These are phyloP conservation scores for Melanostigma gelatinosum DNA, from an alignment of 2,113 vertebrate genomes.

Conservation along the genomic window DNA sequence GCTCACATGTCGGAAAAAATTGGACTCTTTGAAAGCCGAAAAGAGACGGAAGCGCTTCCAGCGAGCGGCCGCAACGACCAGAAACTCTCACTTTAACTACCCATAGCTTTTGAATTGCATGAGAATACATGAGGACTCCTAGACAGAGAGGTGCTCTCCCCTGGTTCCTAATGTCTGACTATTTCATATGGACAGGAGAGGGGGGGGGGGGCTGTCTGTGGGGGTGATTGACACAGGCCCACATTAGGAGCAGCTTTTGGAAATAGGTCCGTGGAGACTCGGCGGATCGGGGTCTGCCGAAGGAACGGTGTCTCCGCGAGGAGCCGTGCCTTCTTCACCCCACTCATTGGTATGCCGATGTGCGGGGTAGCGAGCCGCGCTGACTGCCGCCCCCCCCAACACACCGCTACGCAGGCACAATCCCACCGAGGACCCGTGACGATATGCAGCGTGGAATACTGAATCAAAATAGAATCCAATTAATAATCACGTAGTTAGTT, in stretches of 20 bases:
- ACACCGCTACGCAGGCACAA: slow-evolving; percentile 91
- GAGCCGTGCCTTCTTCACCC: slow-evolving; percentile 98
- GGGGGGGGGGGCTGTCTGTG: slow-evolving; percentile 85
- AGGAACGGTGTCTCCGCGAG: slow-evolving; percentile 89
- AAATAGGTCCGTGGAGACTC: slow-evolving; percentile 95
- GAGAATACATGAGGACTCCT: slow-evolving; percentile 77
- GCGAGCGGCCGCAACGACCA: slow-evolving; percentile 35
- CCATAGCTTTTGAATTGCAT: slow-evolving; percentile 73
- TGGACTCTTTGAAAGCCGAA: slow-evolving; percentile 69
- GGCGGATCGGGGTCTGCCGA: slow-evolving; percentile 88
- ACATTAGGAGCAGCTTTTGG: slow-evolving; percentile 97
- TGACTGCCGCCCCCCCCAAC: slow-evolving; percentile 83
- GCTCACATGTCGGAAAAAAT: slow-evolving; percentile 56
- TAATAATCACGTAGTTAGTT: slow-evolving; percentile 96
- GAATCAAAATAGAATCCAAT: slow-evolving; percentile 90
- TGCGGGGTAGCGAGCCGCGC: slow-evolving; percentile 89
- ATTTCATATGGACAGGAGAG: slow-evolving; percentile 89
- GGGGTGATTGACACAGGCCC: slow-evolving; percentile 95
- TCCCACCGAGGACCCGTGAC: slow-evolving; percentile 92
- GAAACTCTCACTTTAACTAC: slow-evolving; percentile 60
- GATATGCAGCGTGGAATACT: slow-evolving; percentile 92
- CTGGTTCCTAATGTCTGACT: slow-evolving; percentile 96
- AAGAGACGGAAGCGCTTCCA: slow-evolving; percentile 21
- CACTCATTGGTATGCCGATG: slow-evolving; percentile 99
- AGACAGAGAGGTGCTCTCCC: slow-evolving; percentile 71